Evolutionary conservation across 2,888 invertebrate species (phyloP), one percentile per base, ranked within the genome.

Genomic region (Trilocha varians): DNA sequence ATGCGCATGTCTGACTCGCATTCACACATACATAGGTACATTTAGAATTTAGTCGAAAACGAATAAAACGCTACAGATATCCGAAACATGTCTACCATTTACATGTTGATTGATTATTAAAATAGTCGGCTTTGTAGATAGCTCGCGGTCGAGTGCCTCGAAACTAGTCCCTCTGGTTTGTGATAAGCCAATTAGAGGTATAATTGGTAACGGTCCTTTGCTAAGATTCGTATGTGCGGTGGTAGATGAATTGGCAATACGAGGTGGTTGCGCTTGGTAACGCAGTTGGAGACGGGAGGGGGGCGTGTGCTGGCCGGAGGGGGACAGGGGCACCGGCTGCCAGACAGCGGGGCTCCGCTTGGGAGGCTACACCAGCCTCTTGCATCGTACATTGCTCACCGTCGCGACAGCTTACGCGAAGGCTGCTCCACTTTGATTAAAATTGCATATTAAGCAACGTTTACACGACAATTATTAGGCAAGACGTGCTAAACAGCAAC

Each of bases 271-370:
- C 65, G 72, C 68, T 75, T 72, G 70, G 68, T 66, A 69, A 63
- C 63, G 64, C 61, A 52, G 57, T 58, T 58, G 61, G 61, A 53
- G 52, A 51, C 55, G 54, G 55, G 61, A 48, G 43, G 47, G 53
- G 57, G 52, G 47, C 53, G 48, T 52, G 57, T 49, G 53, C 44
- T 53, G 48, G 50, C 47, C 46, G 50, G 58, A 48, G 52, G 54
- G 52, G 52, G 59, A 50, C 49, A 60, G 57, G 65, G 61, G 64
- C 62, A 61, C 54, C 65, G 70, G 68, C 76, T 69, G 82, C 79
- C 85, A 86, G 86, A 87, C 86, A 86, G 86, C 86, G 86, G 77
- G 86, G 86, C 86, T 85, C 86, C 86, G 77, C 72, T 67, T 80
- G 85, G 86, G 84, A 80, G 80, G 82, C 78, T 70, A 79, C 78